These are phyloP conservation scores for Jaculus jaculus DNA, from an alignment of 2,113 vertebrate species.

Conservation along the genomic window DNA sequence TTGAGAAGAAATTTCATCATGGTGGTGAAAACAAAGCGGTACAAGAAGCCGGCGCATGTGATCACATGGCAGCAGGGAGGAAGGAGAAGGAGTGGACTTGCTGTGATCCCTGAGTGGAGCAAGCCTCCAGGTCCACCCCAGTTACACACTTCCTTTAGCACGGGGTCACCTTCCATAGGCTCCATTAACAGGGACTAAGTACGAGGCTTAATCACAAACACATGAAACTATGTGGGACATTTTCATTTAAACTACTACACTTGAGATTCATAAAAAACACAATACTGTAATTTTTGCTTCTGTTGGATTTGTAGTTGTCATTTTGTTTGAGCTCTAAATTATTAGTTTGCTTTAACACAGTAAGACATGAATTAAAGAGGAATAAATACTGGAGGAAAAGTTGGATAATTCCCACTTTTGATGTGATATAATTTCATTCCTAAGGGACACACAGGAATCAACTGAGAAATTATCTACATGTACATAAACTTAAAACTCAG, in stretches of 20 bases:
- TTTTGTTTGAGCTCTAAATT: conserved; percentile 9
- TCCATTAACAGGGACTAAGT: too few relatives aligned
- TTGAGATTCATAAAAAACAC: not conserved
- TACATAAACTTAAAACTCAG: conserved; percentile 44
- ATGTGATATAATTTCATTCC: not conserved
- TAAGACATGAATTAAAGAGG: conserved; percentile 4
- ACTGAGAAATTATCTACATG: conserved; percentile 43
- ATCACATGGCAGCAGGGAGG: too few relatives aligned
- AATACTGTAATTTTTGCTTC: not conserved
- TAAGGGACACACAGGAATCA: conserved; percentile 19
- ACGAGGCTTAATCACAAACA: too few relatives aligned
- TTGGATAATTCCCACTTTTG: not conserved
- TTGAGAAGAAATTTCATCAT: too few relatives aligned
- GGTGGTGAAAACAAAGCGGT: too few relatives aligned
- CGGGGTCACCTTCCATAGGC: too few relatives aligned
- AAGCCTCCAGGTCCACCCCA: too few relatives aligned
- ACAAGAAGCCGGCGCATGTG: too few relatives aligned
- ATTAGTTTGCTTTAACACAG: not conserved
- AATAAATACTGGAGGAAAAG: not conserved
- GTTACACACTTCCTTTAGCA: too few relatives aligned
- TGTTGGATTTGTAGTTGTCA: not conserved
- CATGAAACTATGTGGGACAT: too few relatives aligned
- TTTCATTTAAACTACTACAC: not conserved
- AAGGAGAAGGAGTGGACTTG: too few relatives aligned
- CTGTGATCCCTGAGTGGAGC: too few relatives aligned